These are phyloP conservation scores for Archips xylosteana DNA, from an alignment of 2,888 invertebrate genomes.

Conservation along the genomic window DNA sequence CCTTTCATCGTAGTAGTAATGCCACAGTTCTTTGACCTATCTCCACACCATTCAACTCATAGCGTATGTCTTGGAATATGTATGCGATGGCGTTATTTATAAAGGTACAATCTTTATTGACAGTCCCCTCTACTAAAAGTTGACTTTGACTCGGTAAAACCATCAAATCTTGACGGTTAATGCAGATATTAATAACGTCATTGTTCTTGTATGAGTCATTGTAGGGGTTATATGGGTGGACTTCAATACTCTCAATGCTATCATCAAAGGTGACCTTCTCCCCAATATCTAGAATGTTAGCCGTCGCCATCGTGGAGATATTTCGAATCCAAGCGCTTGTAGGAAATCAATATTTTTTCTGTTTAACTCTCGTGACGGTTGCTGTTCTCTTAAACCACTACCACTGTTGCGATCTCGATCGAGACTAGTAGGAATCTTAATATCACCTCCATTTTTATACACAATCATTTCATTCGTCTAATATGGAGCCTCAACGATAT, in stretches of 20 bases:
- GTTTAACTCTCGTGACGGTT: too few relatives aligned
- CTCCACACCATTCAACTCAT: slow-evolving; percentile 40
- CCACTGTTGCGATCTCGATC: neutral
- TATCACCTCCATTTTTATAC: slow-evolving; percentile 8
- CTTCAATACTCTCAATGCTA: slow-evolving; percentile 36
- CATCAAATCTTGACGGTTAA: slow-evolving; percentile 28
- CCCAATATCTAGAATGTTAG: slow-evolving; percentile 23
- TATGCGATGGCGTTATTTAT: slow-evolving; percentile 14
- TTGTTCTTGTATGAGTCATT: slow-evolving; percentile 29
- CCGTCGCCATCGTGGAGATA: neutral
- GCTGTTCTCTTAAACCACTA: too few relatives aligned
- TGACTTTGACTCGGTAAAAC: slow-evolving; percentile 19
- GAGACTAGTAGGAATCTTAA: neutral
- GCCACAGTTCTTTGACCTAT: slow-evolving; percentile 44
- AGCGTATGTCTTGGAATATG: slow-evolving; percentile 38
- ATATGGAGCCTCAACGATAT: slow-evolving; percentile 15
- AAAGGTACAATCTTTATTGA: neutral
- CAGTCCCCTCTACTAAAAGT: slow-evolving; percentile 3
- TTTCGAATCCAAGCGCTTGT: too few relatives aligned
- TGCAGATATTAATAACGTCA: neutral
- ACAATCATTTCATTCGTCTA: slow-evolving; percentile 27
- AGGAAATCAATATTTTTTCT: too few relatives aligned
- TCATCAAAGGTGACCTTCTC: slow-evolving; percentile 25
- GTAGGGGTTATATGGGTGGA: slow-evolving; percentile 37
- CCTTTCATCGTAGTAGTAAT: slow-evolving; percentile 43